phyloP scores from a whole-genome alignment of 2,888 invertebrate species.

The Pandemis heparana region DNA sequence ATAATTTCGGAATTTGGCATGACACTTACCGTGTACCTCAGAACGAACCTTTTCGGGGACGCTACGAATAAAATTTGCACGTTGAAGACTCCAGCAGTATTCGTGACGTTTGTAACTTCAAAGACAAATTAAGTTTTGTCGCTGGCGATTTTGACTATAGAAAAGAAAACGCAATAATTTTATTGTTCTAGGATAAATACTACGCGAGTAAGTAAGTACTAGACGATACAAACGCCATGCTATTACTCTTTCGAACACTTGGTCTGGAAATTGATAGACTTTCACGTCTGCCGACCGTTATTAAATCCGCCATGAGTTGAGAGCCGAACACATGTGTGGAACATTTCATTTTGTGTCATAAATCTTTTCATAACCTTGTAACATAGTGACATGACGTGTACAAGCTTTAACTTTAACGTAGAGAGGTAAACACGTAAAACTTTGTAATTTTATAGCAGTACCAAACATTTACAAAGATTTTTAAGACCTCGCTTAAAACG shows the following conservation, averaged over 20 bases:
- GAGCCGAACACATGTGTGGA: constrained; percentile 56
- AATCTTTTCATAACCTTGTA: constrained; percentile 54
- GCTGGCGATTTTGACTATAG: background rate
- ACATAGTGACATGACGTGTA: constrained; percentile 15
- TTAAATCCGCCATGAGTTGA: constrained; percentile 57
- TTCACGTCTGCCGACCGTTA: constrained; percentile 60
- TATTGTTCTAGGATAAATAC: constrained; percentile 2
- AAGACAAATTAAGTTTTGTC: constrained; percentile 1
- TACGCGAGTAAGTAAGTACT: background rate
- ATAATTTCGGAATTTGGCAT: constrained; percentile 1
- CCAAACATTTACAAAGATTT: too few relatives aligned
- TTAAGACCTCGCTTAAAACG: too few relatives aligned
- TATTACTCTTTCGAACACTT: constrained; percentile 37
- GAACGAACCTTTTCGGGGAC: background rate
- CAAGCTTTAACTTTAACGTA: background rate
- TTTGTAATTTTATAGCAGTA: background rate
- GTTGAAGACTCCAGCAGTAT: background rate
- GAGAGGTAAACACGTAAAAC: background rate
- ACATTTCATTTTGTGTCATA: constrained; percentile 68
- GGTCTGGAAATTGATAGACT: constrained; percentile 41
- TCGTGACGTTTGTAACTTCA: background rate
- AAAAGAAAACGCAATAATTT: background rate
- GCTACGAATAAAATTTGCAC: background rate
- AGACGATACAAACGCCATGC: constrained; percentile 37
- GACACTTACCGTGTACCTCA: background rate